Evolutionary conservation across 2,888 invertebrate genomes (phyloP).

Genomic region (Craniophora ligustri): DNA sequence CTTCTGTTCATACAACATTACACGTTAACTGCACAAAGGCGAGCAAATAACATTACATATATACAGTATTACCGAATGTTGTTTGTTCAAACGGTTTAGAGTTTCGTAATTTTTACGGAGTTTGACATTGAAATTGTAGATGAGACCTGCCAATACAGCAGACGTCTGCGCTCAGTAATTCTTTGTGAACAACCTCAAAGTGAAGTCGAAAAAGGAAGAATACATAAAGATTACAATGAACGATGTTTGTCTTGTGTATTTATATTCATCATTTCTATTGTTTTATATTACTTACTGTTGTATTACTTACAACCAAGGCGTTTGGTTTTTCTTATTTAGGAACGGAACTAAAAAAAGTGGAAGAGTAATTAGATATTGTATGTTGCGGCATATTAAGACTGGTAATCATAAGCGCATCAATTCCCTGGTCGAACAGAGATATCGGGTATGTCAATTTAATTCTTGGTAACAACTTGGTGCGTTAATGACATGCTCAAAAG

Average conservation of each 20-base stretch:
- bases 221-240: slow-evolving; percentile 28
- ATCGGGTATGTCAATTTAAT: too few species aligned
- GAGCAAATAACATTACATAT: slow-evolving; percentile 61
- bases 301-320: slow-evolving; percentile 2
- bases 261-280: slow-evolving; percentile 10
- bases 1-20: slow-evolving; percentile 50
- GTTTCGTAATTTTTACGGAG: slow-evolving; percentile 69
- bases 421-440: too few species aligned
- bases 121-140: slow-evolving; percentile 71
- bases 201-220: slow-evolving; percentile 36
- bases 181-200: slow-evolving; percentile 42
- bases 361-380: too few species aligned
- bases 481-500: too few species aligned
- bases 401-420: too few species aligned
- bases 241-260: slow-evolving; percentile 9
- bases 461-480: too few species aligned
- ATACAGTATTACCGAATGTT: slow-evolving; percentile 64
- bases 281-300: slow-evolving; percentile 13
- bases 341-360: not conserved
- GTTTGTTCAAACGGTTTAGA: slow-evolving; percentile 63
- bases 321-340: not conserved
- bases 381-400: too few species aligned
- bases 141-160: slow-evolving; percentile 40
- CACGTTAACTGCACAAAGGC: slow-evolving; percentile 49
- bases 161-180: slow-evolving; percentile 43